Conservation (phyloP, 1,140 invertebrate genomes). For the Microplitis demolitor region DNA sequence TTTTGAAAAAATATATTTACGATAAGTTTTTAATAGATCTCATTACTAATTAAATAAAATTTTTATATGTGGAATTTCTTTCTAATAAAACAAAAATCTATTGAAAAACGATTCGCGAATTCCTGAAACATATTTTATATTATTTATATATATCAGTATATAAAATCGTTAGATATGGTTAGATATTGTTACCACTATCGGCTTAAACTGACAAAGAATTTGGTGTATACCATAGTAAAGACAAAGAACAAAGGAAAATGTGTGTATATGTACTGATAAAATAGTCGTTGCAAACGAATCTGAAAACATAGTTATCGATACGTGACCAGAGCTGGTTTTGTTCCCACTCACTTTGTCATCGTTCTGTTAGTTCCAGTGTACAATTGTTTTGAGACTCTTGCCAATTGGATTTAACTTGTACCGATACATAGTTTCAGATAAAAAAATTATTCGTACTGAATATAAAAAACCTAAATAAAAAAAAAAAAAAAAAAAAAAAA, state of each 20-base stretch:
- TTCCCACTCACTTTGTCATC: neutral
- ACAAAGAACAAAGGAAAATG: neutral
- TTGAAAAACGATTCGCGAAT: no score
- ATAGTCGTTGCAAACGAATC: constrained; percentile 8
- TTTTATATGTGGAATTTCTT: no score
- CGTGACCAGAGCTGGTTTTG: constrained; percentile 8
- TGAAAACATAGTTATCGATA: constrained; percentile 11
- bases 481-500: neutral
- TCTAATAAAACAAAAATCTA: no score
- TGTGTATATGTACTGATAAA: constrained; percentile 7
- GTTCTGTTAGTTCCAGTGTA: neutral
- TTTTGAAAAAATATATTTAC: no score
- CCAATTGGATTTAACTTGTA: neutral
- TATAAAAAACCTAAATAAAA: neutral
- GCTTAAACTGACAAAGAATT: neutral
- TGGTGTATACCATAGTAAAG: neutral
- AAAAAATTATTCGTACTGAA: neutral
- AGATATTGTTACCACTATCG: neutral
- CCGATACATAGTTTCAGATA: neutral
- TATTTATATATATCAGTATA: no score
- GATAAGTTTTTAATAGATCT: no score
- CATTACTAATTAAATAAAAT: no score
- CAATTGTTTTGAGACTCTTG: neutral
- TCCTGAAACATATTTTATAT: no score
- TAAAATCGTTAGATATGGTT: no score